Conservation (phyloP, 2,113 vertebrate species). For the Dromas ardeola region DNA sequence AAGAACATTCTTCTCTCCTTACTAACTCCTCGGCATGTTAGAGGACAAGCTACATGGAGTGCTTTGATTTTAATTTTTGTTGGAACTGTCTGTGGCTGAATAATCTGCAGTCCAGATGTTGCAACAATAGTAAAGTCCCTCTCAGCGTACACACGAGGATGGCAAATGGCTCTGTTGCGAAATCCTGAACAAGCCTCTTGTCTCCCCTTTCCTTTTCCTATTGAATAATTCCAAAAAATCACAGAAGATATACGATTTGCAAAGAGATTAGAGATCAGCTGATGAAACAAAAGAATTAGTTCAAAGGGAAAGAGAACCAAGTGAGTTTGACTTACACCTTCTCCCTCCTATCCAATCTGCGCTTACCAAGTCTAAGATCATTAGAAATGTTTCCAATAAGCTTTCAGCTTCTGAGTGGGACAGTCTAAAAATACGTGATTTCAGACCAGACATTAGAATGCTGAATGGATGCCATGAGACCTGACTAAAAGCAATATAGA, state of each 20-base stretch:
- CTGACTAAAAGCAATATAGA: background rate
- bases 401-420: background rate
- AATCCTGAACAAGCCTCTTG: background rate
- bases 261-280: background rate
- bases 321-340: background rate
- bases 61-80: conserved; percentile 55
- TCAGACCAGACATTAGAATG: background rate
- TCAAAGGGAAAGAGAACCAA: background rate
- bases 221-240: background rate
- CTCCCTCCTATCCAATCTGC: background rate
- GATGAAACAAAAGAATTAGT: background rate
- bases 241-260: background rate
- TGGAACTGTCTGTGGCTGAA: background rate
- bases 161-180: background rate
- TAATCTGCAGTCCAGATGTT: conserved; percentile 61
- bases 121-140: background rate
- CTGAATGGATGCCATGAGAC: background rate
- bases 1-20: conserved; percentile 40
- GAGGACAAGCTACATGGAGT: conserved; percentile 11
- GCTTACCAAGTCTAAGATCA: background rate
- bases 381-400: background rate
- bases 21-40: background rate
- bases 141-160: background rate
- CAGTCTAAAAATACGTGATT: background rate
- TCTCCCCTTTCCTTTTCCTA: background rate